Evolutionary conservation across 2,113 vertebrate genomes (phyloP), one percentile per base, ranked within the genome.

Genomic region (Salvelinus alpinus): DNA sequence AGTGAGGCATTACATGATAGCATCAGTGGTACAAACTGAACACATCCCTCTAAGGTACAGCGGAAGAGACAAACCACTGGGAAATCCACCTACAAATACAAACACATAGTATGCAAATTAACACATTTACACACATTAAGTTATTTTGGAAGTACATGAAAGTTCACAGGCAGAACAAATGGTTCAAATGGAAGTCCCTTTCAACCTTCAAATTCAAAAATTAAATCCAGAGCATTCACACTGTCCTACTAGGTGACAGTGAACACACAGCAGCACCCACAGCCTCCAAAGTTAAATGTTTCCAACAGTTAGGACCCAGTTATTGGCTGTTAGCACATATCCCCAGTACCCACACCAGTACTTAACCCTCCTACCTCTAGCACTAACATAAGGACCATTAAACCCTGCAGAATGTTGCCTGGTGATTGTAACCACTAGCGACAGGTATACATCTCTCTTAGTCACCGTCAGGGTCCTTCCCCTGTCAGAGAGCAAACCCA

Each of bases 361-460:
- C 70, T 79, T 34, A 79, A 59, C 60, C 59, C 44, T 47, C 51
- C 31, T 5, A 24, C 29, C 65, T 74, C 70, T 22, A 64, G 11
- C 81, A 66, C 78, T 70, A 79, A 69, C 38, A 44, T 44, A 44
- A 44, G 38, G 38, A 44, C 38, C 38, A 44, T 44, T 44, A 44
- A 85, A 84, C 80, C 73, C 84, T 86, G 80, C 77, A 79, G 85
- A 86, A 82, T 84, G 85, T 85, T 82, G 79, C 76, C 59, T 64
- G 71, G 64, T 90, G 87, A 91, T 78, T 78, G 88, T 90, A 91
- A 91, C 88, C 80, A 88, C 57, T 31, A 87, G 81, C 34, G 90
- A 92, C 90, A 84, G 81, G 86, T 89, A 88, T 89, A 88, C 85
- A 89, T 92, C 89, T 92, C 84, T 89, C 84, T 88, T 84, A 76